Conservation (phyloP, 1,140 invertebrate species). For the Anastrepha ludens region DNA sequence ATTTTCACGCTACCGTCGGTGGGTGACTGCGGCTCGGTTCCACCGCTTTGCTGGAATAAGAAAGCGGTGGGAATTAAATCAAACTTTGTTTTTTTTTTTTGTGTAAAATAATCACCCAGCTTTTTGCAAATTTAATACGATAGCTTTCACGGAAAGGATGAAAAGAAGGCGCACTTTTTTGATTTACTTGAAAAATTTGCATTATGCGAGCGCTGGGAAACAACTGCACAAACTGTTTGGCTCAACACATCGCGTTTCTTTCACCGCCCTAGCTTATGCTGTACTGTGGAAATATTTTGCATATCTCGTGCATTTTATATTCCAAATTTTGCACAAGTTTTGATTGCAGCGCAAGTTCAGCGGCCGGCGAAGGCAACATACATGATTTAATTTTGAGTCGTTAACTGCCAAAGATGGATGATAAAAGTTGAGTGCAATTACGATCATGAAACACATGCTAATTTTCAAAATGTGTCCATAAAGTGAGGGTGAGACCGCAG, state of each 20-base stretch:
- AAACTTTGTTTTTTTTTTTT: neutral
- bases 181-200: neutral
- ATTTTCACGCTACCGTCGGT: neutral
- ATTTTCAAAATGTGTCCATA: too few relatives aligned
- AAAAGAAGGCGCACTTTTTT: neutral
- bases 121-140: neutral
- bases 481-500: too few relatives aligned
- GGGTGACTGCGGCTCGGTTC: neutral
- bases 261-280: neutral
- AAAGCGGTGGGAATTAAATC: neutral
- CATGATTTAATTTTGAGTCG: slow-evolving; percentile 10
- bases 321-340: neutral
- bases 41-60: neutral
- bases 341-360: slow-evolving; percentile 36
- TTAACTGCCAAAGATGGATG: neutral
- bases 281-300: slow-evolving; percentile 46
- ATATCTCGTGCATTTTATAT: slow-evolving; percentile 44
- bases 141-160: neutral
- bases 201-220: too few relatives aligned
- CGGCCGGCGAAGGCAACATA: neutral
- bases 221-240: neutral
- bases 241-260: neutral
- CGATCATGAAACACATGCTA: neutral
- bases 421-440: neutral
- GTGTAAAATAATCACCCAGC: neutral